Percentiles rank a stretch among this genome's conserved stretches.
phyloP scores from a whole-genome alignment of 2,113 vertebrate species.

The Hypocryptadius cinnamomeus region DNA sequence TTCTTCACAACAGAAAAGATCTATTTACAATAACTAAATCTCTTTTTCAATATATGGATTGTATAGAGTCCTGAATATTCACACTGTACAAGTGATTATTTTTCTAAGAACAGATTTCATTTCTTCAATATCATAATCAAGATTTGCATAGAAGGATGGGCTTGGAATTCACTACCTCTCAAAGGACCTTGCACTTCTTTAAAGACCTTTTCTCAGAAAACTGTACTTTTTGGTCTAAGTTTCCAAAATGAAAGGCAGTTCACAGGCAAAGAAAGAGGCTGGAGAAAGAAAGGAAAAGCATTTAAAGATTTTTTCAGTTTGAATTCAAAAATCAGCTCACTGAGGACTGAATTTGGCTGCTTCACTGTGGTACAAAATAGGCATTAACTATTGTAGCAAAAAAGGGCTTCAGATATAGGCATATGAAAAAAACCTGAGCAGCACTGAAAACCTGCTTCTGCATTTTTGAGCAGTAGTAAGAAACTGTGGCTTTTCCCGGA shows the following conservation, averaged over 20 bases:
- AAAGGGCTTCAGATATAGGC: not conserved
- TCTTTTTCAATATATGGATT: not conserved
- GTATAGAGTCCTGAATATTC: not conserved
- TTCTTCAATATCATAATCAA: not conserved
- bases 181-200: not conserved
- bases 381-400: not conserved
- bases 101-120: not conserved
- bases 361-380: not conserved
- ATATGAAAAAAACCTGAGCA: not conserved
- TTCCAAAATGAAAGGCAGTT: not conserved
- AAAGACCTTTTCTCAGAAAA: not conserved
- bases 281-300: not conserved
- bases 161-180: not conserved
- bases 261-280: not conserved
- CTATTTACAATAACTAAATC: not conserved
- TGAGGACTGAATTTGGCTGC: not conserved
- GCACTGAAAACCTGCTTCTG: not conserved
- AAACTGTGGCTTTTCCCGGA: not conserved
- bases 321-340: not conserved
- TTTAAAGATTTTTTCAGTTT: not conserved
- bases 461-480: not conserved
- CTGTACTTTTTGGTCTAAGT: not conserved
- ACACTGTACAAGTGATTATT: not conserved
- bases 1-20: not conserved
- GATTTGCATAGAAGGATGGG: not conserved